phyloP scores from a whole-genome alignment of 2,888 invertebrate genomes.

The Mactromeris polynyma region DNA sequence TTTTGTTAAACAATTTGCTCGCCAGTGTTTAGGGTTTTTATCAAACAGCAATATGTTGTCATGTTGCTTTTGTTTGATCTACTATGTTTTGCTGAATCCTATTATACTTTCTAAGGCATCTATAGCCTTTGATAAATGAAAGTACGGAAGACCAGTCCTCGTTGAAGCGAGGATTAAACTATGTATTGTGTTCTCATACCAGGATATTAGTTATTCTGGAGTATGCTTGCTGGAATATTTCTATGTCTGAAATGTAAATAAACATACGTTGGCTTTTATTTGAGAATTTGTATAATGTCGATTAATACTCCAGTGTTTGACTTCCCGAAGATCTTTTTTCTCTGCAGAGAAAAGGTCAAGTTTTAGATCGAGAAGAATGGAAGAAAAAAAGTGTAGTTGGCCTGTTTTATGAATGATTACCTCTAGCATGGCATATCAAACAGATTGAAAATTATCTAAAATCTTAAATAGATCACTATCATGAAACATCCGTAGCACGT shows the following conservation, averaged over 20 bases:
- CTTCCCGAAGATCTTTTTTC: not conserved
- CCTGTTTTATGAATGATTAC: not conserved
- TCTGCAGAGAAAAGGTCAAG: not conserved
- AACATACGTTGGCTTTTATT: slow-evolving; percentile 27
- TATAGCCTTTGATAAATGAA: slow-evolving; percentile 36
- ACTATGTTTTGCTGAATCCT: slow-evolving; percentile 2
- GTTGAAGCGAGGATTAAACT: slow-evolving; percentile 34
- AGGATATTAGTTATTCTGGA: slow-evolving; percentile 45
- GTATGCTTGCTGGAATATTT: slow-evolving; percentile 26
- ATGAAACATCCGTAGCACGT: not conserved
- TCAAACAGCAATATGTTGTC: slow-evolving; percentile 13
- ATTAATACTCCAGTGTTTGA: slow-evolving; percentile 5
- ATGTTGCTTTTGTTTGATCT: slow-evolving; percentile 12
- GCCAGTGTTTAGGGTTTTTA: not conserved
- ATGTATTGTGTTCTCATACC: slow-evolving; percentile 2
- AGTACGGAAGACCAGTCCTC: slow-evolving; percentile 27
- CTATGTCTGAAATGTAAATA: slow-evolving; percentile 41
- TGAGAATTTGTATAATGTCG: slow-evolving; percentile 4
- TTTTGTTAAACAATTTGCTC: not conserved
- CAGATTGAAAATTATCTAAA: not conserved
- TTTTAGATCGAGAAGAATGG: not conserved
- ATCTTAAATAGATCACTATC: not conserved
- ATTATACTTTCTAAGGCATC: slow-evolving; percentile 35
- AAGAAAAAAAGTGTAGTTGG: not conserved
- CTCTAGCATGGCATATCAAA: not conserved